Conservation (phyloP, 2,113 vertebrate genomes). For the Megaleporinus macrocephalus region DNA sequence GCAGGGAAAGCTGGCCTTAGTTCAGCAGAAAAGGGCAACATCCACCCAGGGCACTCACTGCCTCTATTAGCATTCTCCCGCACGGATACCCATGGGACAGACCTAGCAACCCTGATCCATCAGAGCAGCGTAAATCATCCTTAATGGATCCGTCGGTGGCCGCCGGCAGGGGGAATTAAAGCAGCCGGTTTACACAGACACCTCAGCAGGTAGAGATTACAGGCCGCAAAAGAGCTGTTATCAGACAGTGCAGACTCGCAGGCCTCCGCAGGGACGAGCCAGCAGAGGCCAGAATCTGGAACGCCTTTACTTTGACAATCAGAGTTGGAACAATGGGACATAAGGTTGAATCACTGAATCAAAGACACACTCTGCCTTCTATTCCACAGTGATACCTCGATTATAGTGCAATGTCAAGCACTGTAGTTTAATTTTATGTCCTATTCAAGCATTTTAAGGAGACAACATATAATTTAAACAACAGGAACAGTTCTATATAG, state of each 20-base stretch:
- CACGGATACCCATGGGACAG: not conserved
- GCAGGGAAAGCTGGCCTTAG: not conserved
- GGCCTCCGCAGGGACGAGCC: slow-evolving; percentile 1
- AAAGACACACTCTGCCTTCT: not conserved
- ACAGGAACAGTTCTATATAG: too few species aligned
- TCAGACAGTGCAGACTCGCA: slow-evolving; percentile 9
- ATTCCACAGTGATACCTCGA: not conserved
- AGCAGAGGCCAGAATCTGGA: slow-evolving; percentile 7
- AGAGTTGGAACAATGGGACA: not conserved
- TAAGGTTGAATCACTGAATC: not conserved
- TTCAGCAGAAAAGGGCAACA: not conserved
- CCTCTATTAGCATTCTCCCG: slow-evolving; percentile 19
- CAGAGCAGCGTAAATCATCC: slow-evolving; percentile 29
- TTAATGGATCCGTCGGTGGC: slow-evolving; percentile 35
- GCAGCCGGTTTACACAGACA: slow-evolving; percentile 27
- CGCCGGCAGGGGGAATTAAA: slow-evolving; percentile 23
- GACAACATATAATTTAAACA: too few species aligned
- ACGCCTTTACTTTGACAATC: not conserved
- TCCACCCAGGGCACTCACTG: slow-evolving; percentile 10
- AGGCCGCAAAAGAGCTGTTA: slow-evolving; percentile 16
- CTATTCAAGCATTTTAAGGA: not conserved
- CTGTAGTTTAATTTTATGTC: not conserved
- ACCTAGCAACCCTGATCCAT: slow-evolving; percentile 6
- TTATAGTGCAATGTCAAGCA: not conserved
- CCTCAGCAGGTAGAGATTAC: slow-evolving; percentile 41